Percentiles rank a stretch among this genome's conserved stretches.
Conservation (phyloP, 2,888 invertebrate genomes). For the Blomia tropicalis region DNA sequence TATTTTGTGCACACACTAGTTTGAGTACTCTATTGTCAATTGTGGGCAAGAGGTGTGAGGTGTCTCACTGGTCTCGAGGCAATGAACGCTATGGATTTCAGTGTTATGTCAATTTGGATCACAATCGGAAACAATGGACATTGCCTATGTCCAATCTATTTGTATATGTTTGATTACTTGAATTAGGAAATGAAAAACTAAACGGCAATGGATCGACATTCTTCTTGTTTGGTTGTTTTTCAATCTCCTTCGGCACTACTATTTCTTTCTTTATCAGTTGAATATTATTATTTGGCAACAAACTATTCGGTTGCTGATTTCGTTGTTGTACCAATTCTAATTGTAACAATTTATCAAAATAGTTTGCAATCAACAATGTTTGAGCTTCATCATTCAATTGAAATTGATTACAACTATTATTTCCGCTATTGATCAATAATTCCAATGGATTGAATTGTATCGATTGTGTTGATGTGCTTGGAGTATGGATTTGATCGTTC, state of each 20-base stretch:
- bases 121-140: too few relatives aligned
- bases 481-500: neutral
- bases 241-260: neutral
- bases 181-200: neutral
- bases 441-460: neutral
- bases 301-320: neutral
- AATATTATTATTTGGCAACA: too few relatives aligned
- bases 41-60: too few relatives aligned
- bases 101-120: too few relatives aligned
- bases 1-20: too few relatives aligned
- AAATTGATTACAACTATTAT: neutral
- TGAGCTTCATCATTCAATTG: neutral
- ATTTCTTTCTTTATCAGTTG: neutral
- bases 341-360: conserved; percentile 2
- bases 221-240: conserved; percentile 1
- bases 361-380: neutral
- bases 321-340: neutral
- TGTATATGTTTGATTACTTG: neutral
- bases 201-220: neutral
- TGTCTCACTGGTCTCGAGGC: too few relatives aligned
- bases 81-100: too few relatives aligned
- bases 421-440: neutral
- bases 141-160: neutral
- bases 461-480: neutral
- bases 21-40: too few relatives aligned